phyloP scores from a whole-genome alignment of 2,113 vertebrate species.

The Neodon shergylaensis region DNA sequence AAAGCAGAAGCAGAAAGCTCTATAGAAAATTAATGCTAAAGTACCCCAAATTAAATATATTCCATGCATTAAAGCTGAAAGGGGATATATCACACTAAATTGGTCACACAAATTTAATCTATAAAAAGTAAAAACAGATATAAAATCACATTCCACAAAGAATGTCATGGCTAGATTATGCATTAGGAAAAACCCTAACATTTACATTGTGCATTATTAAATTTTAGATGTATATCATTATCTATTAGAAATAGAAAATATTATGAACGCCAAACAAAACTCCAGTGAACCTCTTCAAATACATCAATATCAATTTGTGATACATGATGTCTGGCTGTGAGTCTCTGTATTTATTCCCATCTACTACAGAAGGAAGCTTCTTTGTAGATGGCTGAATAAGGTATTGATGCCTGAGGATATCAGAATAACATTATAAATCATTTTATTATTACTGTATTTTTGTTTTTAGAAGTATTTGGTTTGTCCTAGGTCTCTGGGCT shows the following conservation, averaged over 20 bases:
- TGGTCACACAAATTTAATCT: not conserved
- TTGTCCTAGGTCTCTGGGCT: no score
- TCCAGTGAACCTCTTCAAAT: not conserved
- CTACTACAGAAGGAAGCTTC: not conserved
- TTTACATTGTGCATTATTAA: not conserved
- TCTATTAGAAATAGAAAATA: not conserved
- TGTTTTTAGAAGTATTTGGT: not conserved
- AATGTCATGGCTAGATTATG: not conserved
- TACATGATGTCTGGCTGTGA: not conserved
- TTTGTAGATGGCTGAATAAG: not conserved
- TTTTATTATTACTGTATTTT: not conserved
- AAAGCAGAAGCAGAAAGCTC: not conserved
- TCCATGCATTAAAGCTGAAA: not conserved
- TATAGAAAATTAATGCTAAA: not conserved
- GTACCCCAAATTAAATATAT: not conserved
- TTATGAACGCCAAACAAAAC: not conserved
- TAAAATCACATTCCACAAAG: not conserved
- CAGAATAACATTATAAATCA: not conserved
- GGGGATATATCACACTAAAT: not conserved
- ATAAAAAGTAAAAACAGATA: not conserved
- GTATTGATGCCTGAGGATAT: not conserved
- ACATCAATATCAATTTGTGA: not conserved
- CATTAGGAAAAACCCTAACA: not conserved
- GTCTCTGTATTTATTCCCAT: not conserved
- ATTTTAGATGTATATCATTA: not conserved